A percentile compares a stretch with the other conserved stretches of the same genome.
These are phyloP conservation scores for Microplitis deprimator DNA, from an alignment of 2,888 invertebrate genomes.

Conservation along the genomic window DNA sequence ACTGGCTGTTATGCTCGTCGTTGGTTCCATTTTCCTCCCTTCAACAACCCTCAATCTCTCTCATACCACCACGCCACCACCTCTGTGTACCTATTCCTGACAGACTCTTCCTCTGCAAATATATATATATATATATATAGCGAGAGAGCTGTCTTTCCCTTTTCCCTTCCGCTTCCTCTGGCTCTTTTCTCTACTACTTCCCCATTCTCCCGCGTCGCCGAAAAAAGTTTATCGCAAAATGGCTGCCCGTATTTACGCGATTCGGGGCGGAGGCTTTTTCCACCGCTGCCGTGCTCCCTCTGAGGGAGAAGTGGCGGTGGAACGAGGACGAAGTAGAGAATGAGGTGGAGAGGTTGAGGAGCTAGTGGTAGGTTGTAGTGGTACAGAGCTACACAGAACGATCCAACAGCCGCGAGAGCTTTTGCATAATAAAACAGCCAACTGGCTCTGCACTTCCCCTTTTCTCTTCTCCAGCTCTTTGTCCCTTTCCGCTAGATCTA, in stretches of 20 bases:
- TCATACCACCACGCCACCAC: constrained; percentile 17
- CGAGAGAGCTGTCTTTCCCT: not conserved
- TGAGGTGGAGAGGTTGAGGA: constrained; percentile 31
- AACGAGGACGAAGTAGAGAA: constrained; percentile 30
- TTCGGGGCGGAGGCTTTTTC: constrained; percentile 65
- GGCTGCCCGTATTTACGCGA: constrained; percentile 71
- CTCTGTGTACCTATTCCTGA: constrained; percentile 34
- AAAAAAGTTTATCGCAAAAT: constrained; percentile 68
- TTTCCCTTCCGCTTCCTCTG: not conserved
- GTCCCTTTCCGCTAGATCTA: constrained; percentile 17
- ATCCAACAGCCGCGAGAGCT: constrained; percentile 70
- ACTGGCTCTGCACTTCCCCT: constrained; percentile 31
- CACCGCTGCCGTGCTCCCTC: constrained; percentile 37
- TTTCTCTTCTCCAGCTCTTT: constrained; percentile 14
- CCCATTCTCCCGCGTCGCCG: constrained; percentile 48
- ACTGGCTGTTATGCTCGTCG: constrained; percentile 38
- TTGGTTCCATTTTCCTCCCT: constrained; percentile 35
- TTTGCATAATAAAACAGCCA: constrained; percentile 71
- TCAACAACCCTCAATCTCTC: constrained; percentile 29
- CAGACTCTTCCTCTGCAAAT: constrained; percentile 1
- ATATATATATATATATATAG: not conserved
- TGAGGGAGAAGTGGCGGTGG: constrained; percentile 31
- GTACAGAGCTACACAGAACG: constrained; percentile 63
- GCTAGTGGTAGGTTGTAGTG: constrained; percentile 2
- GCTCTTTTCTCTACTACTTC: constrained; percentile 21